Conservation (phyloP, 1,140 invertebrate species). For the Euura lappo region DNA sequence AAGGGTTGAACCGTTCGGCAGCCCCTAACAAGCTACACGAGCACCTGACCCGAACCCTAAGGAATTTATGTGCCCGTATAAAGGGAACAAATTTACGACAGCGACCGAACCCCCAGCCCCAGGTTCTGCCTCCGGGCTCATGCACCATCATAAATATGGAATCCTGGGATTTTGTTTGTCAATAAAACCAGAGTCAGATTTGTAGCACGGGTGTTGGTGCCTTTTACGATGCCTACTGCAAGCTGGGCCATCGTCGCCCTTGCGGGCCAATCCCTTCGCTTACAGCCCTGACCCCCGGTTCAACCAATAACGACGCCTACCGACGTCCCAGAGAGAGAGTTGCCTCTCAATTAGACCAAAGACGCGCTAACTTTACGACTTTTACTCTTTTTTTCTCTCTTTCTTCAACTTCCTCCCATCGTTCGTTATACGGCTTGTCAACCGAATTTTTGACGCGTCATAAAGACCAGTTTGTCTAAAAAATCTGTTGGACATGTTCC, state of each 20-base stretch:
- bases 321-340: background rate
- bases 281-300: constrained; percentile 4
- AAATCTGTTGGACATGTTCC: background rate
- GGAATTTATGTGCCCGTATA: constrained; percentile 36
- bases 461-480: background rate
- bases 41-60: constrained; percentile 33
- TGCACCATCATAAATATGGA: constrained; percentile 26
- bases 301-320: constrained; percentile 1
- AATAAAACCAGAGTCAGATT: constrained; percentile 26
- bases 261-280: background rate
- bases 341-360: constrained; percentile 12
- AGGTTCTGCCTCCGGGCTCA: background rate
- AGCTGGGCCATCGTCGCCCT: constrained; percentile 10
- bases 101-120: constrained; percentile 15
- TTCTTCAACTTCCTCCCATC: background rate
- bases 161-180: constrained; percentile 32
- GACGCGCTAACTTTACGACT: constrained; percentile 3
- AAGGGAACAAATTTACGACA: constrained; percentile 43
- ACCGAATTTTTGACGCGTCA: background rate
- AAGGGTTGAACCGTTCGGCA: background rate
- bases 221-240: constrained; percentile 23
- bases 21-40: constrained; percentile 31
- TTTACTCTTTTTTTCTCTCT: background rate
- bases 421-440: background rate
- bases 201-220: constrained; percentile 17